phyloP scores from a whole-genome alignment of 2,113 vertebrate genomes.

The Alosa alosa region DNA sequence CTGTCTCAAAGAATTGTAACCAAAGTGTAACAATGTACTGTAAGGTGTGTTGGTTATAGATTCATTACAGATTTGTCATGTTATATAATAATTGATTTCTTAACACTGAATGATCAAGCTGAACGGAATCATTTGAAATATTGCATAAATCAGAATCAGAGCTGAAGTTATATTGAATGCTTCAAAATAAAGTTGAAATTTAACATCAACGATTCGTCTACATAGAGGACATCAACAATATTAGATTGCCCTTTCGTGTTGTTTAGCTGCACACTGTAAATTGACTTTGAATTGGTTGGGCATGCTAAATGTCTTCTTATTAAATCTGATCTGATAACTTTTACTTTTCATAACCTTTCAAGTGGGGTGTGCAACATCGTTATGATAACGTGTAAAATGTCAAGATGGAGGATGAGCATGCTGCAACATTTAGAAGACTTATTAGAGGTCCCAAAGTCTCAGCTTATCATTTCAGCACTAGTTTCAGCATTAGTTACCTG shows the following conservation, averaged over 20 bases:
- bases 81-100: not conserved
- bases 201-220: not conserved
- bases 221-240: not conserved
- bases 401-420: not conserved
- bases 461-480: not conserved
- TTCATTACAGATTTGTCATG: not conserved
- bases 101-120: not conserved
- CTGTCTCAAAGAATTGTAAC: not conserved
- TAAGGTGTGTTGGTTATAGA: not conserved
- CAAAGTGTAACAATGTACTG: not conserved
- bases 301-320: not conserved
- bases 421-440: not conserved
- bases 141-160: not conserved
- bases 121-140: not conserved
- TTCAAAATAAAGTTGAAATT: too few species aligned
- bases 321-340: not conserved
- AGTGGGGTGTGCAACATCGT: not conserved
- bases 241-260: not conserved
- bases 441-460: not conserved
- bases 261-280: not conserved
- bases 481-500: too few species aligned
- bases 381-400: not conserved
- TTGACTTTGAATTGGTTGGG: not conserved
- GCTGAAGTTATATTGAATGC: too few species aligned
- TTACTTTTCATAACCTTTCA: not conserved